Conservation (phyloP, 2,888 invertebrate genomes). For the Cyclophora punctaria region DNA sequence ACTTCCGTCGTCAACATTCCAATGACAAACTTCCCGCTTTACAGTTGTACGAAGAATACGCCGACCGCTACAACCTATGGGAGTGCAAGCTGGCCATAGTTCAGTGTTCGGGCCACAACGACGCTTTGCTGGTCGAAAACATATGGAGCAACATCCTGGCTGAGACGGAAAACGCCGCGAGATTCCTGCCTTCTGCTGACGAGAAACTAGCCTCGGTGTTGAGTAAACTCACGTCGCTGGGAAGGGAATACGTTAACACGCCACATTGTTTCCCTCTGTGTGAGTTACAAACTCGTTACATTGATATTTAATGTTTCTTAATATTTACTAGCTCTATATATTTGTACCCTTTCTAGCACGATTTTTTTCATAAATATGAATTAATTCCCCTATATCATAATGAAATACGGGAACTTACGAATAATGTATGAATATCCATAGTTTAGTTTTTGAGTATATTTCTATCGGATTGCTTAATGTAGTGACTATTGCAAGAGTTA, state of each 20-base stretch:
- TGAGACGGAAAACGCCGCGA: constrained; percentile 71
- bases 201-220: constrained; percentile 81
- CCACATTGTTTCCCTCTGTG: constrained; percentile 92
- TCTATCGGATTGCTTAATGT: no score
- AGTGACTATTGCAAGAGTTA: neutral
- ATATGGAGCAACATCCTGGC: constrained; percentile 92
- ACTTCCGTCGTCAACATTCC: neutral
- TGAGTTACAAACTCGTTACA: constrained; percentile 50
- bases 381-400: no score
- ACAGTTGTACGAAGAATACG: constrained; percentile 92
- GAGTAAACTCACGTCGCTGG: constrained; percentile 84
- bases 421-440: no score
- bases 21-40: neutral
- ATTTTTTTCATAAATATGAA: no score
- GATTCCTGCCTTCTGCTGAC: constrained; percentile 56
- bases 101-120: constrained; percentile 94
- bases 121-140: constrained; percentile 88
- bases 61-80: constrained; percentile 91
- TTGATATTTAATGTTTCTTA: neutral
- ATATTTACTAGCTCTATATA: no score
- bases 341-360: no score
- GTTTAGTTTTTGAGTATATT: no score
- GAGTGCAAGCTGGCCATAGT: constrained; percentile 96
- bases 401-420: no score
- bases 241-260: constrained; percentile 85